phyloP scores from a whole-genome alignment of 2,888 invertebrate genomes.

The Stegana nigrithorax region DNA sequence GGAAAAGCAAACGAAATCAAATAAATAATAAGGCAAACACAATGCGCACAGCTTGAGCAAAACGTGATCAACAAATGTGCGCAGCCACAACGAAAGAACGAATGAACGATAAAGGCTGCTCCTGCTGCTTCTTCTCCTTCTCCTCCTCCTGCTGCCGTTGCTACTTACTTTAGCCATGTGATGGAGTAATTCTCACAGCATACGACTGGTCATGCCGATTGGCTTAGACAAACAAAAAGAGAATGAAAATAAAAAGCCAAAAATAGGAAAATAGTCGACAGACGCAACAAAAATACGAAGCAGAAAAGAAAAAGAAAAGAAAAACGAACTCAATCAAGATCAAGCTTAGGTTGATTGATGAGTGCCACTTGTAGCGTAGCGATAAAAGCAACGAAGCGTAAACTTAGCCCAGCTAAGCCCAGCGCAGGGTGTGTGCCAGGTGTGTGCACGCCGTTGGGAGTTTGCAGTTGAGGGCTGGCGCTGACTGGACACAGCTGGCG shows the following conservation, averaged over 20 bases:
- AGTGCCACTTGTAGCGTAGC: conserved; percentile 19
- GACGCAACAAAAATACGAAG: not conserved
- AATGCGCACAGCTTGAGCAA: not conserved
- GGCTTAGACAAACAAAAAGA: not conserved
- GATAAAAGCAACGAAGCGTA: conserved; percentile 2
- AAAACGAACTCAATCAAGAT: conserved; percentile 3
- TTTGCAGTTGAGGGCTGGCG: not conserved
- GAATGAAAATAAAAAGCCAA: too few relatives aligned
- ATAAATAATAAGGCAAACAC: conserved; percentile 13
- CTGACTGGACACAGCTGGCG: not conserved
- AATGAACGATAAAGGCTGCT: too few relatives aligned
- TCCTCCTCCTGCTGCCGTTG: too few relatives aligned
- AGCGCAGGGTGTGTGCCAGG: too few relatives aligned
- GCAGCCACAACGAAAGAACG: not conserved
- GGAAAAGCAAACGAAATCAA: conserved; percentile 13
- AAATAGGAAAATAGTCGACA: too few relatives aligned
- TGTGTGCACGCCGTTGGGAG: not conserved
- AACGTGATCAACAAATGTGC: not conserved
- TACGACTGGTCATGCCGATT: too few relatives aligned
- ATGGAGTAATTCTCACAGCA: too few relatives aligned
- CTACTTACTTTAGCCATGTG: too few relatives aligned
- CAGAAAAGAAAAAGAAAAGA: not conserved
- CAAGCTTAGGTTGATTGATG: conserved; percentile 19
- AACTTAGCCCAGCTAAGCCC: too few relatives aligned
- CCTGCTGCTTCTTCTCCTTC: too few relatives aligned